Evolutionary conservation across 2,888 invertebrate species (phyloP).

Genomic region (Lutraria lutraria): DNA sequence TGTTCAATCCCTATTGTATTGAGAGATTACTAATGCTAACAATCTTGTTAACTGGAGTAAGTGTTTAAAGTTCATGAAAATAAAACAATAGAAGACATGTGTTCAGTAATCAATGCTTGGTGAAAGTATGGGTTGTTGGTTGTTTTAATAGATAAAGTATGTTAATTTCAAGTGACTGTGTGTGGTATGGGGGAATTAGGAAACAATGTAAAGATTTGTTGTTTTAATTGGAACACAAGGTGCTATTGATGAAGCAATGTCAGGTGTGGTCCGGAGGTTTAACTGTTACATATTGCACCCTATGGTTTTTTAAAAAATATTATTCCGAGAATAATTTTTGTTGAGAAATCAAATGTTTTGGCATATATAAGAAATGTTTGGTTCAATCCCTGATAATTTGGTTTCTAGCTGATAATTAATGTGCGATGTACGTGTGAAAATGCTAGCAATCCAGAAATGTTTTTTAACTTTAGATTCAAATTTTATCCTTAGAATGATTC

Average conservation of each 20-base stretch:
- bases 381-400: neutral
- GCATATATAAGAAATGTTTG: neutral
- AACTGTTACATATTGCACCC: constrained; percentile 5
- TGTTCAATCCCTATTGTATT: neutral
- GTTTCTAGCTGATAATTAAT: constrained; percentile 15
- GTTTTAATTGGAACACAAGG: constrained; percentile 17
- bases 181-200: neutral
- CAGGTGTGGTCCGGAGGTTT: neutral
- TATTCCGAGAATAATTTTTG: neutral
- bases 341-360: neutral
- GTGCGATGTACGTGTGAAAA: neutral
- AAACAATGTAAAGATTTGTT: constrained; percentile 17
- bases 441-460: neutral
- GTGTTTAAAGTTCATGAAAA: constrained; percentile 1
- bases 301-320: neutral
- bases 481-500: neutral
- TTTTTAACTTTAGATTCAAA: neutral
- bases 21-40: neutral
- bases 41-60: neutral
- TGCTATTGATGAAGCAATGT: neutral
- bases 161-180: neutral
- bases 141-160: constrained; percentile 16
- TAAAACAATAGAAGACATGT: constrained; percentile 16
- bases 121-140: neutral
- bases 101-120: constrained; percentile 3